Conservation (phyloP, 2,888 invertebrate genomes). For the Brenthis ino region DNA sequence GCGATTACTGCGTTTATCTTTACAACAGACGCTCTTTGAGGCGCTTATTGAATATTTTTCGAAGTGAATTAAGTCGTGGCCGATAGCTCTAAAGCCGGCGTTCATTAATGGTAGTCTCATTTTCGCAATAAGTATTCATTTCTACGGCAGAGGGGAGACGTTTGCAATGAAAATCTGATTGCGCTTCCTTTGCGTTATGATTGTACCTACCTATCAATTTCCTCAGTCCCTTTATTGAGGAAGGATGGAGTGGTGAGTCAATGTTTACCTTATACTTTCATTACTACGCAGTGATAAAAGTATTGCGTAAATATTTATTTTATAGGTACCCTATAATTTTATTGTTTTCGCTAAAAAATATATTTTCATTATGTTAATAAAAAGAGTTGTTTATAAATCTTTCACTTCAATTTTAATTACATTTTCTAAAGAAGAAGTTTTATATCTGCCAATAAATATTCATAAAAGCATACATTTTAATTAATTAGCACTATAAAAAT, state of each 20-base stretch:
- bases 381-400: background rate
- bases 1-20: conserved; percentile 6
- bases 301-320: conserved; percentile 11
- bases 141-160: conserved; percentile 49
- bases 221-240: conserved; percentile 61
- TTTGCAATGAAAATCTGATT: conserved; percentile 76
- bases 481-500: too few species aligned
- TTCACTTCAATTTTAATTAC: too few species aligned
- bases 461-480: too few species aligned
- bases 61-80: conserved; percentile 71
- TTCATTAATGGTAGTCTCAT: conserved; percentile 74
- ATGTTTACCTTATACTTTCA: conserved; percentile 28
- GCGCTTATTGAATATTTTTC: conserved; percentile 77
- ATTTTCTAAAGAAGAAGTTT: too few species aligned
- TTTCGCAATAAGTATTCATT: conserved; percentile 81
- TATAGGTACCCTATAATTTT: conserved; percentile 8
- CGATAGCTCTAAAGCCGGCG: conserved; percentile 63
- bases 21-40: conserved; percentile 45
- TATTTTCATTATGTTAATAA: background rate
- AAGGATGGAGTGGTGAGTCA: conserved; percentile 33
- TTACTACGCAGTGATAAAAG: conserved; percentile 18
- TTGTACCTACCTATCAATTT: conserved; percentile 73
- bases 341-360: conserved; percentile 2
- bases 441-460: too few species aligned
- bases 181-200: conserved; percentile 76